Evolutionary conservation across 2,113 vertebrate genomes (phyloP), one percentile per base, ranked within the genome.

Genomic region (Chrysochloris asiatica): DNA sequence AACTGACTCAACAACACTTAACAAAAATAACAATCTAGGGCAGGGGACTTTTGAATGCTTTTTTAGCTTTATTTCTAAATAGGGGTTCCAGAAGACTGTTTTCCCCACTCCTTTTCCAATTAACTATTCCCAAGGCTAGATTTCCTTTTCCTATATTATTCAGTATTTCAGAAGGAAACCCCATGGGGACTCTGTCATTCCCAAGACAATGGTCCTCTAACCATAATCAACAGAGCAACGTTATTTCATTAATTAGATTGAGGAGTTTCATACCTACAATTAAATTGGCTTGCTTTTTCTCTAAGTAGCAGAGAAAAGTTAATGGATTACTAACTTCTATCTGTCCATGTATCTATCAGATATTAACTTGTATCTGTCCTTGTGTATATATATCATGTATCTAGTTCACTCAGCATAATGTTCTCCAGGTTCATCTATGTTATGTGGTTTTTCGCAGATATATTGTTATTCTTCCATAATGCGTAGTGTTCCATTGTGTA

Each of bases 21-120:
- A n/a, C n/a, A n/a, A n/a, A n/a, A n/a, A n/a, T n/a, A n/a, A n/a
- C n/a, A n/a, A n/a, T n/a, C n/a, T 21, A 69, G 65, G 67, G 36
- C 36, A 69, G 19, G 67, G 36, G 21, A 19, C 16, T 28, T 78
- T 11, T 28, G n/a, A 71, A 41, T 52, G 28, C n/a, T 52, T 65
- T 56, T 79, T 41, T 4, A 11, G 36, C 41, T 50, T 3, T 48
- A n/a, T 65, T 78, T 95, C 81, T 54, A 45, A 1, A 45, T 50
- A 19, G 26, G 14, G 41, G 26, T 33, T 2, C 45, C 11, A 1
- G 52, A 30, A 72, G 79, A 11, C 45, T 45, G 19, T 19, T 86
- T 83, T 63, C 77, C 24, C 33, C 10, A n/a, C 36, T 93, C 22
- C 61, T 78, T 93, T 88, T n/a, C 73, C 22, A 88, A 28, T 69